Conservation (phyloP, 2,113 vertebrate species). For the Charina bottae region DNA sequence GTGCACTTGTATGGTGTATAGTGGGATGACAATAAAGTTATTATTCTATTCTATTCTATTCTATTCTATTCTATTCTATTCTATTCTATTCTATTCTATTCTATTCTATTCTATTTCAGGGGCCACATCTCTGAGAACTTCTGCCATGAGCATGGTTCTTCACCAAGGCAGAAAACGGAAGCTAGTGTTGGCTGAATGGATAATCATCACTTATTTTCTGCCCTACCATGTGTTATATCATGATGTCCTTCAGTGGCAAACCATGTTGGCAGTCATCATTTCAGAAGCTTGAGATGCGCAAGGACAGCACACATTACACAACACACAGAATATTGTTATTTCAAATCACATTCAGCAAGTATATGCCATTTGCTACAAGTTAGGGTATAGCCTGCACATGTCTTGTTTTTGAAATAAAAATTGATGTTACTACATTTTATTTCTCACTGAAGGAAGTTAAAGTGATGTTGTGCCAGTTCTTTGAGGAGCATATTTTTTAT, state of each 20-base stretch:
- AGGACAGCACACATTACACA: background rate
- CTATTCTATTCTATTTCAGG: too few relatives aligned
- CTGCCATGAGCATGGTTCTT: background rate
- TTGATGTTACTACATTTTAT: background rate
- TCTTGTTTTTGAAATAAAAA: background rate
- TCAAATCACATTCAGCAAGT: background rate
- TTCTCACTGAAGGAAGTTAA: conserved; percentile 9
- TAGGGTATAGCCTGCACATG: too few relatives aligned
- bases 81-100: too few relatives aligned
- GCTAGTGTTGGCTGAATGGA: background rate
- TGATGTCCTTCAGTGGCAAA: background rate
- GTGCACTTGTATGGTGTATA: too few relatives aligned
- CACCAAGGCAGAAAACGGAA: background rate
- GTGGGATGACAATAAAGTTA: too few relatives aligned
- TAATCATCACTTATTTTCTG: background rate
- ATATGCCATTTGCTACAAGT: background rate
- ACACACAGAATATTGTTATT: background rate
- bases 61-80: too few relatives aligned
- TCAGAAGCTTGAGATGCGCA: background rate
- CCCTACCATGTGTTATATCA: background rate
- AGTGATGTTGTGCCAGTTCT: background rate
- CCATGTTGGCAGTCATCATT: background rate
- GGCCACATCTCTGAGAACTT: background rate
- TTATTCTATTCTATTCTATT: too few relatives aligned
- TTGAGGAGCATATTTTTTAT: background rate